Base-by-base conservation (phyloP, 1,140 invertebrate genomes). In the Frieseomelitta varia region DNA sequence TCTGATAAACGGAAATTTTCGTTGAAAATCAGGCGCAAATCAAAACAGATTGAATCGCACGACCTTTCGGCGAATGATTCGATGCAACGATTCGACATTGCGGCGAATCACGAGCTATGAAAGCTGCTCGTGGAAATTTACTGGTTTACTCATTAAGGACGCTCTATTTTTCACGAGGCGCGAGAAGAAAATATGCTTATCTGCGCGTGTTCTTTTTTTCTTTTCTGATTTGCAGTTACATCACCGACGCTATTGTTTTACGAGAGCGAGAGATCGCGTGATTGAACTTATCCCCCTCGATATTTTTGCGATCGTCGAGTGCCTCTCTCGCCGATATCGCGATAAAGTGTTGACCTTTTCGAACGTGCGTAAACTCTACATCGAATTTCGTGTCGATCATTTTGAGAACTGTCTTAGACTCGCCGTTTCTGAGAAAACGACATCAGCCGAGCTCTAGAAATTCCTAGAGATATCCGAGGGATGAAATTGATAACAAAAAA, bases 71-170 rank as follows among this genome's bases (percentile, higher is more conserved):
- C 1, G 27, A 27, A 30, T 58, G n/a, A 58, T 30, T 30, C 39
- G 17, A 8, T 30, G 10, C 27, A 34, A 34, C 14, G 39, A 24
- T 27, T 27, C 1, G 11, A 15, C 1, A 4, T 17, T 19, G 4
- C 27, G 24, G 17, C 27, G 53, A 73, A 89, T 88, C 78, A 63
- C 63, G 27, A n/a, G 30, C n/a, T 61, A 73, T 17, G 65, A 56
- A 71, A 30, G n/a, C 15, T 39, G 17, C 71, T 47, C 81, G 69
- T 87, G 88, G 87, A 89, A 87, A 89, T 88, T 53, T 88, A 88
- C 81, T 63, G 78, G 65, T 65, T 47, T 47, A 47, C 39, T 47
- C 79, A 19, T 63, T 76, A 63, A 30, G 17, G 74, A 71, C 19
- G 61, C 30, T 65, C 30, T 67, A 79, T 53, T 56, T 75, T 84